A percentile compares a stretch with the other conserved stretches of the same genome.
Conservation (phyloP, 2,888 invertebrate genomes). For the Melanchra persicariae region DNA sequence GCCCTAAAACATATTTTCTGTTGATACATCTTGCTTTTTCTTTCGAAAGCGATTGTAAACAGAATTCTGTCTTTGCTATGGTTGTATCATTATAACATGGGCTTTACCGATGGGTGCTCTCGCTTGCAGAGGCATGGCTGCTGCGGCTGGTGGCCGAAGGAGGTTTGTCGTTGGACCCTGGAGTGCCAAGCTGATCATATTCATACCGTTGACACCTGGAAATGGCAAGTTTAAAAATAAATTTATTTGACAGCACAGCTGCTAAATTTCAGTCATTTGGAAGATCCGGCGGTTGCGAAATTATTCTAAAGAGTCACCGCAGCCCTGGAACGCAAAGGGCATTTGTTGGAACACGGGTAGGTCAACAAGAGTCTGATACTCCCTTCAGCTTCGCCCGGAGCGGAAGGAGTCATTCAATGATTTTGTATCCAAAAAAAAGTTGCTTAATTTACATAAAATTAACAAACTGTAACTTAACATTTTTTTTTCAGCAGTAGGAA, state of each 20-base stretch:
- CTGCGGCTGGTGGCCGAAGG: constrained; percentile 80
- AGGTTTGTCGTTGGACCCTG: constrained; percentile 87
- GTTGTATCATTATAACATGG: constrained; percentile 67
- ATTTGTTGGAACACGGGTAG: no score
- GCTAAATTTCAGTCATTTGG: no score
- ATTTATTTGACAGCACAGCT: no score
- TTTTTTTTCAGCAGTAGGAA: not conserved
- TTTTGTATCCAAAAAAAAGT: no score
- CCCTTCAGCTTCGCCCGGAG: no score
- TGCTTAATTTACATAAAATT: no score
- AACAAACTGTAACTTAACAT: not conserved
- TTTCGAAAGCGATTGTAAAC: constrained; percentile 26
- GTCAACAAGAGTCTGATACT: no score
- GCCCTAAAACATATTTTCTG: not conserved
- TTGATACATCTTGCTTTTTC: constrained; percentile 14
- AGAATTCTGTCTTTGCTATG: constrained; percentile 48
- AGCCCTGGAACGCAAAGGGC: not conserved
- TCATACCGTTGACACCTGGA: constrained; percentile 94
- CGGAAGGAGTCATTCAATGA: no score
- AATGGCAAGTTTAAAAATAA: constrained; percentile 43
- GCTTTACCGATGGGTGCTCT: constrained; percentile 88
- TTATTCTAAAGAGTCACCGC: no score
- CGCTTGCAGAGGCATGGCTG: constrained; percentile 84
- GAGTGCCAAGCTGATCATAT: constrained; percentile 91
- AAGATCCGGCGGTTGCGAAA: no score